Base-by-base conservation (phyloP, 2,113 vertebrate genomes). In the Etia nguti region DNA sequence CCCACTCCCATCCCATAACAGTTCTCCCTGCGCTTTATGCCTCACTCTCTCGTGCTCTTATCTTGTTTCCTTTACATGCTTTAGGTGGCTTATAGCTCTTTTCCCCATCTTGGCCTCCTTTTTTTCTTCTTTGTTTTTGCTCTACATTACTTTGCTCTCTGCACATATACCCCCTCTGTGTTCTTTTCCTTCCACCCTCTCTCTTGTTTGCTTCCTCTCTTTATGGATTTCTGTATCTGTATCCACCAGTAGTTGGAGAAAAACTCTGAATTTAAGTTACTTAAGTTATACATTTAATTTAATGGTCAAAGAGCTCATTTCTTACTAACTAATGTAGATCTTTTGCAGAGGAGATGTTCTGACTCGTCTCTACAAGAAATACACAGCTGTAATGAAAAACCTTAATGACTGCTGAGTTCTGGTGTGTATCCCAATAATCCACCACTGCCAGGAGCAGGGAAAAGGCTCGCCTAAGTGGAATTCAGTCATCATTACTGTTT, bases 1-100 rank as follows among this genome's bases (percentile, higher is more conserved):
- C n/a, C 52, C 36, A 0, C 68, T 12, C 24, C 41, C 16, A 48
- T 50, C 24, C 70, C 43, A 52, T 52, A 77, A 77, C 87, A 75
- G 83, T 80, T 88, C 68, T 84, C 87, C 82, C 87, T 60, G 77
- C 38, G 16, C 79, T 89, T 75, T 88, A 73, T 83, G 59, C n/a
- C 79, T 83, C 80, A 2, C 43, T 79, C 86, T 80, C 81, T 38
- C 29, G 52, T 24, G 83, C 86, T 90, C 86, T 89, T 84, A 86
- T 90, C 90, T 87, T 82, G 62, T 83, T 87, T 80, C 81, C 85
- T 80, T 77, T 81, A 38, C 86, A 83, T 84, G 60, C 77, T 65
- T 81, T 85, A 60, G 89, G 41, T 80, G 82, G 68, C 86, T 90
- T 73, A 81, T 65, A 83, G 86, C 26, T 79, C 83, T 91, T 79